Conservation (phyloP, 1,140 invertebrate species). For the Atopsyche davidsoni region DNA sequence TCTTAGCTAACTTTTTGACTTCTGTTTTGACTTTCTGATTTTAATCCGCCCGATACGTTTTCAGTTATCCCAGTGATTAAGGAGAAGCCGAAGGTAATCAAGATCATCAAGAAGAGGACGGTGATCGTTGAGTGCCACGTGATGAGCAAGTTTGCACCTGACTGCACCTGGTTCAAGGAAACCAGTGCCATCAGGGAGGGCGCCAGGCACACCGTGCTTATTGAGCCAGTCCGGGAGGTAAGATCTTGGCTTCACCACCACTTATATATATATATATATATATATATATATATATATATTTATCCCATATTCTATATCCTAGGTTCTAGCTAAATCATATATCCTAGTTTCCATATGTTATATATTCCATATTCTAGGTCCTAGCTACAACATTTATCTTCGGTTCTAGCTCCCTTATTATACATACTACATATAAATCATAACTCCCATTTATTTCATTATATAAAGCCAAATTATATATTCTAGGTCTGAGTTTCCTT, state of each 20-base stretch:
- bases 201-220: slow-evolving; percentile 63
- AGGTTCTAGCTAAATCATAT: too few species aligned
- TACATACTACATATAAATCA: too few species aligned
- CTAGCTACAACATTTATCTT: too few species aligned
- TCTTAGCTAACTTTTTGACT: too few species aligned
- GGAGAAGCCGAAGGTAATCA: slow-evolving; percentile 84
- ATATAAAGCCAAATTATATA: too few species aligned
- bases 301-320: too few species aligned
- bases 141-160: slow-evolving; percentile 78
- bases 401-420: too few species aligned
- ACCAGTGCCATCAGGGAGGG: slow-evolving; percentile 69
- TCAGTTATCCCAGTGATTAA: slow-evolving; percentile 89
- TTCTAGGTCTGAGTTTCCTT: too few species aligned
- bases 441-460: too few species aligned
- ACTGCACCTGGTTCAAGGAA: slow-evolving; percentile 88
- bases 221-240: slow-evolving; percentile 74
- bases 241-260: slow-evolving; percentile 19
- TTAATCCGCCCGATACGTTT: too few species aligned
- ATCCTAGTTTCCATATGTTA: slow-evolving; percentile 2
- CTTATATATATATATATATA: neutral
- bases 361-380: neutral
- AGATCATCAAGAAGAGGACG: slow-evolving; percentile 82
- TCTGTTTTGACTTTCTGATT: too few species aligned
- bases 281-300: too few species aligned
- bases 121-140: slow-evolving; percentile 88